phyloP scores from a whole-genome alignment of 2,113 vertebrate species.

The Taxidea taxus region DNA sequence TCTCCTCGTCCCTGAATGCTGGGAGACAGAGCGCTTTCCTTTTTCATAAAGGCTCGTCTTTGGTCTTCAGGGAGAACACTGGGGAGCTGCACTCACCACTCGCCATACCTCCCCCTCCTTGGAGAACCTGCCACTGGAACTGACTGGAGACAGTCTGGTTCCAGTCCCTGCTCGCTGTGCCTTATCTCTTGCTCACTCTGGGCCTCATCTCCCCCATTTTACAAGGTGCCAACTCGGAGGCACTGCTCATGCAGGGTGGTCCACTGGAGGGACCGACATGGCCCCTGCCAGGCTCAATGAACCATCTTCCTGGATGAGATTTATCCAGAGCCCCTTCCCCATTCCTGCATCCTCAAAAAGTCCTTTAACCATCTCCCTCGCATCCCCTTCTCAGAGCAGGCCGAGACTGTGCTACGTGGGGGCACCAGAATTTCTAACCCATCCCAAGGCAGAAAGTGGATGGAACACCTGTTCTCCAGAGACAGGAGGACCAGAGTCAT shows the following conservation, averaged over 20 bases:
- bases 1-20: not conserved
- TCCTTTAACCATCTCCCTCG: not conserved
- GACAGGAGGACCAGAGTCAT: conserved; percentile 66
- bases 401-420: fast-evolving
- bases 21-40: fast-evolving
- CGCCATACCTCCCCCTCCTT: fast-evolving
- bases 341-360: not conserved
- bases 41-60: not conserved
- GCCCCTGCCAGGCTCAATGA: not conserved
- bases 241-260: not conserved
- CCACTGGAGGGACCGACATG: fast-evolving
- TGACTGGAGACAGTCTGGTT: not conserved
- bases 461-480: not conserved
- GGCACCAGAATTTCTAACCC: not conserved
- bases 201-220: not conserved
- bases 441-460: not conserved
- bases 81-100: not conserved
- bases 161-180: not conserved
- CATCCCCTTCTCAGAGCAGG: not conserved
- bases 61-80: not conserved
- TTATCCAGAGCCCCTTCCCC: not conserved
- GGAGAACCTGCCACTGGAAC: not conserved
- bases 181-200: not conserved
- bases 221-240: not conserved
- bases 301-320: not conserved